phyloP scores from a whole-genome alignment of 2,113 vertebrate genomes.

The Bothrops jararaca region DNA sequence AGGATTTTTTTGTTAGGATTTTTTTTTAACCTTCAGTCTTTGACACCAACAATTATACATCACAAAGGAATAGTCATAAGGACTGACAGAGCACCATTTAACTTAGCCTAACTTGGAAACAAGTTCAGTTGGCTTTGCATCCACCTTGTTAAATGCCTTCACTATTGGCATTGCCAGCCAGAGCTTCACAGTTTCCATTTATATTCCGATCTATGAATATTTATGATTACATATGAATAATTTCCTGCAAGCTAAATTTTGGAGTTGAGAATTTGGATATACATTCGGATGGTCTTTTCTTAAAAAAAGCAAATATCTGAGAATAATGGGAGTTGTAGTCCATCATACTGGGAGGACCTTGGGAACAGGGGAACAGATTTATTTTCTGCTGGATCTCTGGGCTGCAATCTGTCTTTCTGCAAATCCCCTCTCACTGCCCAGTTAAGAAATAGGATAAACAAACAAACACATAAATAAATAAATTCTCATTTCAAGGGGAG shows the following conservation, averaged over 20 bases:
- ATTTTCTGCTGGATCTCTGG: not conserved
- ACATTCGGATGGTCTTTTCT: no score
- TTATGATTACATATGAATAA: not conserved
- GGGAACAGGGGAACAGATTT: not conserved
- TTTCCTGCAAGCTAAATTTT: not conserved
- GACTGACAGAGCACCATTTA: not conserved
- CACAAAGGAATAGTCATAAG: not conserved
- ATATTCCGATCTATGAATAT: not conserved
- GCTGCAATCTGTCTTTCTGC: not conserved
- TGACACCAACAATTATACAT: not conserved
- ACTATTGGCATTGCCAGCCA: not conserved
- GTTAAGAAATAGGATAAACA: no score
- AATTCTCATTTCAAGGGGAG: not conserved
- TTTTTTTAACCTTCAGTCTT: not conserved
- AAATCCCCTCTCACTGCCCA: not conserved
- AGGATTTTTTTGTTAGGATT: no score
- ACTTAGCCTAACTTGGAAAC: not conserved
- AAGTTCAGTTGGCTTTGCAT: not conserved
- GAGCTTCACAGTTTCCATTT: not conserved
- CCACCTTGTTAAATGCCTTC: not conserved
- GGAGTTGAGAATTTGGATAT: not conserved
- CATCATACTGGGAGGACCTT: not conserved
- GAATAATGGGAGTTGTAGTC: not conserved
- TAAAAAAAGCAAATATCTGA: no score
- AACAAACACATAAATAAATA: no score